Evolutionary conservation across 2,113 vertebrate species (phyloP).

Genomic region (Procapra przewalskii): DNA sequence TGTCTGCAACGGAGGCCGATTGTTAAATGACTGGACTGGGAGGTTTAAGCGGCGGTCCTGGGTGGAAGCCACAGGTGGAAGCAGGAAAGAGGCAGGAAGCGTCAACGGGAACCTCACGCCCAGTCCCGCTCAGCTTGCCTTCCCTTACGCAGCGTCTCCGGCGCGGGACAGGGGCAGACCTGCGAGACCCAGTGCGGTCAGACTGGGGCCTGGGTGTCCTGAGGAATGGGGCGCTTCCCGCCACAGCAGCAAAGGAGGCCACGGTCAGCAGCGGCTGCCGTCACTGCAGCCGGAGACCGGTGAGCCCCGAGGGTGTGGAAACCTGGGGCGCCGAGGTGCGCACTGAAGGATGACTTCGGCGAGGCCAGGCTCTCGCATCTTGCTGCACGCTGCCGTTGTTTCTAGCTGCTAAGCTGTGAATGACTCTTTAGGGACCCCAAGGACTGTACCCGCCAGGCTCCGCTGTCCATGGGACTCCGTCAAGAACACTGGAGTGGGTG

Average conservation of each 20-base stretch:
- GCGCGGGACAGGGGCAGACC: fast-evolving
- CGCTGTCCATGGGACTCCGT: background rate
- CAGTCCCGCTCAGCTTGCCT: fast-evolving
- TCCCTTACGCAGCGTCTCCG: fast-evolving
- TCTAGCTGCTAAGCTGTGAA: too few species aligned
- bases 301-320: background rate
- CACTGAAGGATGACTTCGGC: fast-evolving
- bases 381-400: fast-evolving
- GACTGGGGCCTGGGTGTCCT: fast-evolving
- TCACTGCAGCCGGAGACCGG: fast-evolving
- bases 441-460: background rate
- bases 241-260: fast-evolving
- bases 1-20: background rate
- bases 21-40: background rate
- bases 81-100: background rate
- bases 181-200: fast-evolving
- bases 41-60: background rate
- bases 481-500: background rate
- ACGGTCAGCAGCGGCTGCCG: background rate
- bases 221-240: background rate
- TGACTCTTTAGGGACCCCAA: background rate
- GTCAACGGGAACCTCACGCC: fast-evolving
- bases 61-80: fast-evolving
- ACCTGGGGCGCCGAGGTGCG: fast-evolving
- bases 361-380: background rate